Evolutionary conservation across 2,888 invertebrate genomes (phyloP).

Genomic region (Mesochorus sp.): DNA sequence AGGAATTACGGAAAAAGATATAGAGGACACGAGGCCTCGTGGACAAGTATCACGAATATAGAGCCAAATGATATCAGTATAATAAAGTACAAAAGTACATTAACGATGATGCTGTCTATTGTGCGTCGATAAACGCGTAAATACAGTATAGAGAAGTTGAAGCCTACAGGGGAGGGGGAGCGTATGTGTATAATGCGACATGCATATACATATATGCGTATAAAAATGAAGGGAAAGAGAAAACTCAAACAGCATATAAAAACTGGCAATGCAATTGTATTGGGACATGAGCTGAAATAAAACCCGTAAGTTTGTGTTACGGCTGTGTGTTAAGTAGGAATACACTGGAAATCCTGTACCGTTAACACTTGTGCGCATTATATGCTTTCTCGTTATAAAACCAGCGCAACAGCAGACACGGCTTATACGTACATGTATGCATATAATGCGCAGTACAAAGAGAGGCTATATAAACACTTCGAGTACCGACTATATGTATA

Average conservation of each 20-base stretch:
- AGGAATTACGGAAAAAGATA: background rate
- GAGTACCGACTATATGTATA: slow-evolving; percentile 64
- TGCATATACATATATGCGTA: slow-evolving; percentile 7
- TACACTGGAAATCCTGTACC: background rate
- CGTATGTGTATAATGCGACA: background rate
- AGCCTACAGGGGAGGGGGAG: background rate
- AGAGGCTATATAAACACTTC: slow-evolving; percentile 55
- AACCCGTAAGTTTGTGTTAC: background rate
- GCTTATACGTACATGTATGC: too few relatives aligned
- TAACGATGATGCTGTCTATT: slow-evolving; percentile 39
- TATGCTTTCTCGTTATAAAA: slow-evolving; percentile 45
- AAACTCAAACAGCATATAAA: background rate
- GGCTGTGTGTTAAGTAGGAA: background rate
- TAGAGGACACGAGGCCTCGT: background rate
- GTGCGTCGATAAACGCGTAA: slow-evolving; percentile 26
- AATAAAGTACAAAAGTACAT: slow-evolving; percentile 4
- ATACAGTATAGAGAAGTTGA: slow-evolving; percentile 19
- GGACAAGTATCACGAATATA: background rate
- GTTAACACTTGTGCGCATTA: slow-evolving; percentile 11
- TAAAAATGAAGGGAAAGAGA: slow-evolving; percentile 38
- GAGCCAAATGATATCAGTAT: slow-evolving; percentile 17
- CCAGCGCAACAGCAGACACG: slow-evolving; percentile 5
- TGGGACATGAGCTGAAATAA: slow-evolving; percentile 6
- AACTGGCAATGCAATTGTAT: background rate
- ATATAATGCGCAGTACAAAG: slow-evolving; percentile 9